These are phyloP conservation scores for Scytalopus superciliaris DNA, from an alignment of 2,113 vertebrate species.

Conservation along the genomic window DNA sequence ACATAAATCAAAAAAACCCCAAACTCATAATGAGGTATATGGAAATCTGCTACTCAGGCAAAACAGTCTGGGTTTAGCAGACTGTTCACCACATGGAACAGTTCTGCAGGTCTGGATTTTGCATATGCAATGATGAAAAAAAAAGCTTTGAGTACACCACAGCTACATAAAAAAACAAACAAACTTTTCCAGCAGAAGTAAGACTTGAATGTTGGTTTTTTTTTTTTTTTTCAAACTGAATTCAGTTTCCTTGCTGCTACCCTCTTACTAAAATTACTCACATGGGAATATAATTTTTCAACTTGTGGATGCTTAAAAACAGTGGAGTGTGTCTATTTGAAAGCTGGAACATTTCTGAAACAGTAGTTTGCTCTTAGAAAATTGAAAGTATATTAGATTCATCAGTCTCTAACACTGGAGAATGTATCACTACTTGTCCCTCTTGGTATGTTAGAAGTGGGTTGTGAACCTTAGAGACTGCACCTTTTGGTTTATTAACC, in stretches of 20 bases:
- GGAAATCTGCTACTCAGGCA: conserved; percentile 62
- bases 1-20: conserved; percentile 11
- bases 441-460: not conserved
- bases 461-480: not conserved
- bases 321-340: not conserved
- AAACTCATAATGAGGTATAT: conserved; percentile 40
- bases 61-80: conserved; percentile 64
- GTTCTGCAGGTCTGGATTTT: conserved; percentile 53
- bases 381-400: not conserved
- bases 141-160: not conserved
- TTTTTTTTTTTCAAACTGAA: not conserved
- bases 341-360: not conserved
- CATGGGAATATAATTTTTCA: not conserved
- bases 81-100: conserved; percentile 61
- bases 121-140: conserved; percentile 17
- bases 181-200: conserved; percentile 27
- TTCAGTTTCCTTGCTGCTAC: not conserved
- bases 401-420: not conserved
- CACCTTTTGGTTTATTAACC: not conserved
- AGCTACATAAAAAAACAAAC: not conserved
- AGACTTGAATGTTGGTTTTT: not conserved
- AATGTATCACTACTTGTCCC: not conserved
- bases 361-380: not conserved
- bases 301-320: not conserved
- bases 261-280: not conserved